Evolutionary conservation across 2,797 vertebrate genomes (phyloP), one percentile per base, ranked within the genome.

Genomic region (Bucorvus abyssinicus): DNA sequence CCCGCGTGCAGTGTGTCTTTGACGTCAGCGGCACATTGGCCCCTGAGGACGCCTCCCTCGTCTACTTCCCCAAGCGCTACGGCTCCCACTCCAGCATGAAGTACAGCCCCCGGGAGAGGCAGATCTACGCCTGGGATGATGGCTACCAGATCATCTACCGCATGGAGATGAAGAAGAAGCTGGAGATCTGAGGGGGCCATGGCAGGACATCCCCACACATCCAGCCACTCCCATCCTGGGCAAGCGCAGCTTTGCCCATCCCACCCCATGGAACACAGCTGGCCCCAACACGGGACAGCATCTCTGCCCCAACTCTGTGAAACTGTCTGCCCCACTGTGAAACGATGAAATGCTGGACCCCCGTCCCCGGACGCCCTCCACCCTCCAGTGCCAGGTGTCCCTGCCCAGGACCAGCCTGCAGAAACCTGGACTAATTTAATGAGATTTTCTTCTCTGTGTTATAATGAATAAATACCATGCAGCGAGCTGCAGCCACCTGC

Each of bases 101-200:
- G 95, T 99, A 99, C 97, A 99, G 98, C 95, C 98, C 99, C 2
- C 98, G 93, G 3, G 99, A 99, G 97, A 98, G 97, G 71, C 99
- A 99, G 97, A 97, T 99, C 68, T 99, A 99, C 2, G 99, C 98
- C 87, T 99, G 99, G 99, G 99, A 99, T 6, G 99, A 99, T 0
- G 99, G 99, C 44, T 99, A 99, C 95, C 99, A 99, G 97, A 99
- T 99, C 87, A 98, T 99, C 71, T 99, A 99, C 96, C 99, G 98
- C 89, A 98, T 99, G 95, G 98, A 97, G 84, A 98, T 99, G 98
- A 99, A 98, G 96, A 98, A 97, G 97, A 99, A 99, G 94, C 90
- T 96, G 77, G 97, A 98, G 89, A 89, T 97, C 3, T 98, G 95
- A 98, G 82, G 47, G 50, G 47, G 63, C 24, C 14, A 2, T 0